phyloP scores from a whole-genome alignment of 2,888 invertebrate species.

The Cheiracanthium punctorium region DNA sequence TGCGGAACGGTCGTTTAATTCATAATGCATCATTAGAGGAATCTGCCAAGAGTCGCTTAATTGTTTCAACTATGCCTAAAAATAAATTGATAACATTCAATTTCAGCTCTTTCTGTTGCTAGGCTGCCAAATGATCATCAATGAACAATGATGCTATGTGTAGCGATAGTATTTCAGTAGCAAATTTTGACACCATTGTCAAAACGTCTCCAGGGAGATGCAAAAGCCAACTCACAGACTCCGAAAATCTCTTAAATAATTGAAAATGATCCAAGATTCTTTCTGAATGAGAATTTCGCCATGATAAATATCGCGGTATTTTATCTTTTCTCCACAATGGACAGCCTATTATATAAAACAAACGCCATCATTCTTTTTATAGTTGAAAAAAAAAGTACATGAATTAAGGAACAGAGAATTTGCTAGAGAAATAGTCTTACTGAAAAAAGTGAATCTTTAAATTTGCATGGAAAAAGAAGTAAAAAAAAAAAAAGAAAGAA shows the following conservation, averaged over 20 bases:
- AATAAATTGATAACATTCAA: background rate
- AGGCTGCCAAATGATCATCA: background rate
- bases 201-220: background rate
- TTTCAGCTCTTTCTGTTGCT: background rate
- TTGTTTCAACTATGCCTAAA: background rate
- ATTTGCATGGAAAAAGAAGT: no score
- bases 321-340: background rate
- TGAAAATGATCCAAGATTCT: background rate
- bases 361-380: no score
- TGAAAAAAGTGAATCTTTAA: no score
- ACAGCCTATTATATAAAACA: background rate
- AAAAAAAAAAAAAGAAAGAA: no score
- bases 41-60: no score
- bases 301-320: background rate
- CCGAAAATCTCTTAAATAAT: background rate
- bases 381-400: no score
- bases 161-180: background rate
- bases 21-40: no score
- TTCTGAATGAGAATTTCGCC: background rate
- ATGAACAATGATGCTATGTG: background rate
- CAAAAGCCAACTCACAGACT: background rate
- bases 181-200: background rate
- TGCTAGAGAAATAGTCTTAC: no score
- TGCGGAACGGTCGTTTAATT: no score
- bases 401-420: no score